A percentile compares a stretch with the other conserved stretches of the same genome.
These are phyloP conservation scores for Megalurothrips usitatus DNA, from an alignment of 2,888 invertebrate species.

Conservation along the genomic window DNA sequence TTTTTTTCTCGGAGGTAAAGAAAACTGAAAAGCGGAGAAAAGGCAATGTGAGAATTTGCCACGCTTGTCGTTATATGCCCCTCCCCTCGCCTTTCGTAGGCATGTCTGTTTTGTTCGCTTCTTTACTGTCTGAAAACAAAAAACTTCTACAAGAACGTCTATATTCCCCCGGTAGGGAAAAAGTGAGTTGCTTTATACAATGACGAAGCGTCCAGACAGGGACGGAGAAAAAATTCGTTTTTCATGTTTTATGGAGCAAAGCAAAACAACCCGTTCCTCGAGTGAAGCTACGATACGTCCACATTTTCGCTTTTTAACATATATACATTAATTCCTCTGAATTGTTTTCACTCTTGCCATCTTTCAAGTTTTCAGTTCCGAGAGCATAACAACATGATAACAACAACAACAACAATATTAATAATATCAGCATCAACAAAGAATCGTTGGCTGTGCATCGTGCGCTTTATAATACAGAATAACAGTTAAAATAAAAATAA, in stretches of 20 bases:
- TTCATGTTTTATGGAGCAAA: neutral
- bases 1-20: neutral
- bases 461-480: neutral
- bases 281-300: neutral
- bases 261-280: neutral
- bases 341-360: neutral
- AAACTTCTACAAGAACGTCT: too few relatives aligned
- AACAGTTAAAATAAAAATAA: neutral
- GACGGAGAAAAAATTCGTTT: neutral
- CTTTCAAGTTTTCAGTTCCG: neutral
- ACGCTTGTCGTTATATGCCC: too few relatives aligned
- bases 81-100: too few relatives aligned
- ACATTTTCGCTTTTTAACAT: too few relatives aligned
- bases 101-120: too few relatives aligned
- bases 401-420: constrained; percentile 14
- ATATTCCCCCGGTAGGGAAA: too few relatives aligned
- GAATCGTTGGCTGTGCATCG: constrained; percentile 13
- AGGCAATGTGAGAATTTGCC: too few relatives aligned
- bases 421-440: constrained; percentile 15
- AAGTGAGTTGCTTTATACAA: neutral
- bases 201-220: neutral
- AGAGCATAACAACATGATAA: constrained; percentile 9
- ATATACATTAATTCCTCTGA: neutral
- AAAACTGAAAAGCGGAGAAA: too few relatives aligned
- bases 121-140: too few relatives aligned